Conservation (phyloP, 1,140 invertebrate species). For the Magallana ariakensis region DNA sequence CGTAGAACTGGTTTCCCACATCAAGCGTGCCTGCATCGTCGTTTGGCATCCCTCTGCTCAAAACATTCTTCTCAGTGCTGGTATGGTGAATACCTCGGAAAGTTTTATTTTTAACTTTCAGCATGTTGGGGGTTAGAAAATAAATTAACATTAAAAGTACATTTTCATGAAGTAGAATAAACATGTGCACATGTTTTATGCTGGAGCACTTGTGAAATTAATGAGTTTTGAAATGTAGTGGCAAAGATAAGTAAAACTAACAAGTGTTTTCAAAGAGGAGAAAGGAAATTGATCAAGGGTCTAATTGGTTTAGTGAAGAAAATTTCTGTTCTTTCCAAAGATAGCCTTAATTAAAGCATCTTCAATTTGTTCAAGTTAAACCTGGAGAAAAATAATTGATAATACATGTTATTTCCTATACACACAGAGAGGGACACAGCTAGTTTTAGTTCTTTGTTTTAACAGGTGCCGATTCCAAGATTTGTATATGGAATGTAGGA, state of each 20-base stretch:
- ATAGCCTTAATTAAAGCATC: no score
- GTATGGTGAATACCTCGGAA: constrained; percentile 75
- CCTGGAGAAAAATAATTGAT: no score
- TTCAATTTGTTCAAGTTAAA: no score
- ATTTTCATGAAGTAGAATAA: neutral
- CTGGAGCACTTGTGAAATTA: neutral
- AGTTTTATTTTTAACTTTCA: constrained; percentile 13
- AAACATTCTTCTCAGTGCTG: constrained; percentile 96
- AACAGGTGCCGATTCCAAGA: constrained; percentile 85
- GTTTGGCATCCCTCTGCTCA: constrained; percentile 98
- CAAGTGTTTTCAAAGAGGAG: neutral
- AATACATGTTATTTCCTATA: no score
- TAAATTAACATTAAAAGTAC: neutral
- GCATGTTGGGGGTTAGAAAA: neutral
- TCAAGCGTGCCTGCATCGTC: constrained; percentile 96
- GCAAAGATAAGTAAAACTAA: neutral
- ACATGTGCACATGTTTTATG: neutral
- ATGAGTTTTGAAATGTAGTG: neutral
- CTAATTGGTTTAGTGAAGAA: neutral
- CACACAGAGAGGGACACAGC: no score
- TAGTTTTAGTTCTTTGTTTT: constrained; percentile 32
- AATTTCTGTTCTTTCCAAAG: neutral
- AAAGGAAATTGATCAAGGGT: neutral
- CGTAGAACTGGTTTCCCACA: constrained; percentile 94
- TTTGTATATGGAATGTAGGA: constrained; percentile 79